A percentile compares a stretch with the other conserved stretches of the same genome.
Conservation (phyloP, 2,888 invertebrate species). For the Cetonia aurata region DNA sequence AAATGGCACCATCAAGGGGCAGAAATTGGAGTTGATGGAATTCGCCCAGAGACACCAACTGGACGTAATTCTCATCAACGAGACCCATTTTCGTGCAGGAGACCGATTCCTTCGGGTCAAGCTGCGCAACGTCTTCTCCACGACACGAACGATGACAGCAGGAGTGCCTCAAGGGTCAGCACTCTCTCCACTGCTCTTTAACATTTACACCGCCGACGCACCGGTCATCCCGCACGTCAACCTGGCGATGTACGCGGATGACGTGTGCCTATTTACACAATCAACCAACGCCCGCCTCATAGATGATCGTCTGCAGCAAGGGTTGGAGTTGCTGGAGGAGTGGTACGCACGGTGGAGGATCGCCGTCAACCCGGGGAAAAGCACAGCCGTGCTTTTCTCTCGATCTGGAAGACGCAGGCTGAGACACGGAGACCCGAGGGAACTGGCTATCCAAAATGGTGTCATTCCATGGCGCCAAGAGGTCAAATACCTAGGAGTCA, state of each 20-base stretch:
- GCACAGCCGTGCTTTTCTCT: constrained; percentile 2
- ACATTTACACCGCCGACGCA: not conserved
- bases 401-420: not conserved
- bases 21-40: constrained; percentile 12
- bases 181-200: not conserved
- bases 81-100: constrained; percentile 41
- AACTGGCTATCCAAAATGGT: not conserved
- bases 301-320: not conserved
- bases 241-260: not conserved
- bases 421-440: not conserved
- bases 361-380: not conserved
- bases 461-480: not conserved
- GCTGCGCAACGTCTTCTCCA: not conserved
- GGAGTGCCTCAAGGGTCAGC: not conserved
- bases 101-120: constrained; percentile 7
- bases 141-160: not conserved
- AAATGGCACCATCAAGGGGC: not conserved
- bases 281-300: not conserved
- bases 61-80: constrained; percentile 45
- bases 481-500: not conserved
- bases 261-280: not conserved
- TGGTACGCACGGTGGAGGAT: not conserved
- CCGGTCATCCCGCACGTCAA: not conserved
- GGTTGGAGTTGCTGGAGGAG: not conserved
- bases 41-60: constrained; percentile 37